These are phyloP conservation scores for Panopea generosa DNA, from an alignment of 2,888 invertebrate species.

Conservation along the genomic window DNA sequence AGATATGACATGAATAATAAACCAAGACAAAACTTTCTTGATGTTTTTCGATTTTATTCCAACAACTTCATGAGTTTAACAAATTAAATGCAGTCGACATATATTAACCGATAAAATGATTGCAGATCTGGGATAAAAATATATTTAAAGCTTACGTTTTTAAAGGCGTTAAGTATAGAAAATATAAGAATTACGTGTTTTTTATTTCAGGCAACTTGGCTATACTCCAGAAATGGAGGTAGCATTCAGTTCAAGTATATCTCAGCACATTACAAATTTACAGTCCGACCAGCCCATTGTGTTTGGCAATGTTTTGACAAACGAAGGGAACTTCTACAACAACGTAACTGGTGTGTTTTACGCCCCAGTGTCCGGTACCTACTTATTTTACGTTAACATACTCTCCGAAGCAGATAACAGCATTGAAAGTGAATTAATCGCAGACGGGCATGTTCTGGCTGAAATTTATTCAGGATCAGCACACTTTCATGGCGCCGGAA, in stretches of 20 bases:
- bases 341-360: conserved; percentile 30
- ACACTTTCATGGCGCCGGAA: conserved; percentile 34
- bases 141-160: too few species aligned
- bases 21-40: too few species aligned
- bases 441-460: conserved; percentile 21
- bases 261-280: conserved; percentile 35
- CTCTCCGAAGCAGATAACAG: conserved; percentile 31
- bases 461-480: conserved; percentile 38
- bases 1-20: too few species aligned
- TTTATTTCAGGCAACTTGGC: too few species aligned
- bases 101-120: too few species aligned
- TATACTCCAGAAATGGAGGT: conserved; percentile 28
- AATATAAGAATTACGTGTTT: too few species aligned
- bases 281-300: conserved; percentile 32
- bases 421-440: conserved; percentile 48
- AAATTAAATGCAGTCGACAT: too few species aligned
- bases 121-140: too few species aligned
- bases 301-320: conserved; percentile 29
- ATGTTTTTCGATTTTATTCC: too few species aligned
- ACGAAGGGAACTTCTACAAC: conserved; percentile 44
- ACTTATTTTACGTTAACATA: conserved; percentile 45
- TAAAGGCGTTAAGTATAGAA: too few species aligned
- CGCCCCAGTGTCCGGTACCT: conserved; percentile 38
- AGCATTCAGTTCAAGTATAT: conserved; percentile 38
- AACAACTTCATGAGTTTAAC: too few species aligned